A percentile compares a stretch with the other conserved stretches of the same genome.
Conservation (phyloP, 2,888 invertebrate genomes). For the Eupithecia tripunctaria region DNA sequence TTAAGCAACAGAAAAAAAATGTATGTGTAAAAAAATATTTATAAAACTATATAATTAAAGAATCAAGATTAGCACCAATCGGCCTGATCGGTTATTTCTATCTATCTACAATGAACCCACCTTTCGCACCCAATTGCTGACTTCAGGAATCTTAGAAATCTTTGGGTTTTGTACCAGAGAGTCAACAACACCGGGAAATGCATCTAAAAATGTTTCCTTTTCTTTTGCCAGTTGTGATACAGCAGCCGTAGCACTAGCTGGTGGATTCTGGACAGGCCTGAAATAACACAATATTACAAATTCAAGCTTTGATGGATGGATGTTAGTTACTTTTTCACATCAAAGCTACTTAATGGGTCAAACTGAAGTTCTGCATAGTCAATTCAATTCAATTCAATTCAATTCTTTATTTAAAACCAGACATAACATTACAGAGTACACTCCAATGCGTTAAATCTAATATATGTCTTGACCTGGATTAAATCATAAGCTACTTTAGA, state of each 20-base stretch:
- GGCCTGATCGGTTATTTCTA: no score
- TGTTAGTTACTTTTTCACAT: neutral
- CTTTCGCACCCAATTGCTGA: conserved; percentile 66
- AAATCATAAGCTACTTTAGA: no score
- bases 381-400: no score
- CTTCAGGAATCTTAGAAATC: conserved; percentile 64
- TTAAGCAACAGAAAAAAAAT: no score
- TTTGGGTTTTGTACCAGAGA: conserved; percentile 57
- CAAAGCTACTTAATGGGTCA: neutral
- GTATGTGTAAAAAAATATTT: no score
- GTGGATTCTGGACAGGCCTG: conserved; percentile 10
- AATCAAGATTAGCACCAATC: no score
- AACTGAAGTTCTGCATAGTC: neutral
- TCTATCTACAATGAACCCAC: conserved; percentile 44
- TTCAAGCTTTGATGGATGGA: neutral
- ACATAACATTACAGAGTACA: no score
- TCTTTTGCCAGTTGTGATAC: conserved; percentile 63
- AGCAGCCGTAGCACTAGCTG: conserved; percentile 53
- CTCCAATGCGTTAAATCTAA: no score
- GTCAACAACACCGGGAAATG: conserved; percentile 63
- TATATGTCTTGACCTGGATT: neutral
- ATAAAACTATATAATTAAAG: no score
- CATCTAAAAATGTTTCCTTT: conserved; percentile 68
- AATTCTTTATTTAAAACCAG: no score
- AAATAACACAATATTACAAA: conserved; percentile 9